Evolutionary conservation across 2,797 vertebrate genomes (phyloP).

Genomic region (Sebastes nivosus): DNA sequence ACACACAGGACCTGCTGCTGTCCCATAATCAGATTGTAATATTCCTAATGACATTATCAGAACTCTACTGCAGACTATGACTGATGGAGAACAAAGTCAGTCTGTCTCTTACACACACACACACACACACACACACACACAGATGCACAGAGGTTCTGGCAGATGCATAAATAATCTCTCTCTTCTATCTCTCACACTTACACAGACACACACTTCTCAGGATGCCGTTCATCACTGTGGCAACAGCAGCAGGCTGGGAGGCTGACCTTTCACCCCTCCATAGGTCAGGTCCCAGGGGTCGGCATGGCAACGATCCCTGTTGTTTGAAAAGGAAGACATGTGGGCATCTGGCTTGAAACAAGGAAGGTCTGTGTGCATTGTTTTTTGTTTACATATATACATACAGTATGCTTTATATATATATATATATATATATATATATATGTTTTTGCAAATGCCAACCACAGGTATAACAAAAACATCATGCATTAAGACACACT

Average conservation of each 20-base stretch:
- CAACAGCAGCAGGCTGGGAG: slow-evolving; percentile 77
- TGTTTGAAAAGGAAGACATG: slow-evolving; percentile 46
- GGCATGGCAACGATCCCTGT: slow-evolving; percentile 43
- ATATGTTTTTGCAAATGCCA: neutral
- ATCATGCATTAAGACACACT: neutral
- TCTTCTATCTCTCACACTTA: slow-evolving; percentile 1
- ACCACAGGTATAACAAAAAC: neutral
- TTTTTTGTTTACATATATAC: neutral
- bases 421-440: neutral
- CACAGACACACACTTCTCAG: slow-evolving; percentile 45
- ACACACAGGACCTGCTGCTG: slow-evolving; percentile 51
- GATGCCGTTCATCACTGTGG: slow-evolving; percentile 76
- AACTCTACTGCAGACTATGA: slow-evolving; percentile 46
- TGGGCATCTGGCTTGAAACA: slow-evolving; percentile 59
- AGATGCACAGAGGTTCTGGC: neutral
- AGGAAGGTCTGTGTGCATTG: slow-evolving; percentile 41
- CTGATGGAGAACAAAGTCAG: slow-evolving; percentile 31
- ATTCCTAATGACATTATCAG: slow-evolving; percentile 57
- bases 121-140: neutral
- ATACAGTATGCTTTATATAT: neutral
- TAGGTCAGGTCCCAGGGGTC: slow-evolving; percentile 77
- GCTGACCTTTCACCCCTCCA: slow-evolving; percentile 81
- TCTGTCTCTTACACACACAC: neutral
- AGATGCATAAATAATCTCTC: slow-evolving; percentile 24
- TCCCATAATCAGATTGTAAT: slow-evolving; percentile 60